Evolutionary conservation across 2,113 vertebrate species (phyloP), one percentile per base, ranked within the genome.

Genomic region (Geothlypis trichas): DNA sequence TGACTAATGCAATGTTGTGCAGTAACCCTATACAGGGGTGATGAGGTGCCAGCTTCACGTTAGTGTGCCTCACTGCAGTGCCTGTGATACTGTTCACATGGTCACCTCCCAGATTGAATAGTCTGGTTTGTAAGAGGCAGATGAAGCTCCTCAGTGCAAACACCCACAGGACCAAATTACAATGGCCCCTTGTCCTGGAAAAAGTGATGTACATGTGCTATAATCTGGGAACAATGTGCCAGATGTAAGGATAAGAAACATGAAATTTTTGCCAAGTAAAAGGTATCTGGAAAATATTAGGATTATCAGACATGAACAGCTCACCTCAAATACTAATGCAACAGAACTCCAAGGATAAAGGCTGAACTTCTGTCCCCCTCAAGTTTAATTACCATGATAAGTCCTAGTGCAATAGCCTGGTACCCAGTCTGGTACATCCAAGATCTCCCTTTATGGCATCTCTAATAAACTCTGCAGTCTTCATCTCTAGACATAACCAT

Each of bases 161-260:
- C 68, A 59, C 5, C 16, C 73, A 52, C 51, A 42, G 7, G 91
- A 89, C 6, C 65, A 41, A 82, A 72, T 72, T 85, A 66, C 62
- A 51, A 3, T 58, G 61, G 54, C 22, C 46, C 46, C n/a, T 67
- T 46, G 44, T 87, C 19, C 46, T 71, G 67, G 63, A n/a, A 80
- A 84, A 89, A 74, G 33, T 27, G 5, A 46, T 47, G 30, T 30
- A 33, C 8, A 4, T 3, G 5, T 69, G 73, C 30, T 42, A 93
- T 66, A 66, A 86, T 22, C 39, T 69, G 57, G 31, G 39, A 78
- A 54, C 82, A 80, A 96, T 0, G 3, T 96, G 77, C 42, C 72
- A 95, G 75, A 92, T 46, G 51, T 41, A 84, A 85, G 84, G 71
- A 65, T 63, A 78, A 91, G 71, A 76, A 83, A 94, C 51, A 42